Percentiles rank a stretch among this genome's conserved stretches.
phyloP scores from a whole-genome alignment of 53 echinoderm and acorn worm genomes.

The Antedon mediterranea region DNA sequence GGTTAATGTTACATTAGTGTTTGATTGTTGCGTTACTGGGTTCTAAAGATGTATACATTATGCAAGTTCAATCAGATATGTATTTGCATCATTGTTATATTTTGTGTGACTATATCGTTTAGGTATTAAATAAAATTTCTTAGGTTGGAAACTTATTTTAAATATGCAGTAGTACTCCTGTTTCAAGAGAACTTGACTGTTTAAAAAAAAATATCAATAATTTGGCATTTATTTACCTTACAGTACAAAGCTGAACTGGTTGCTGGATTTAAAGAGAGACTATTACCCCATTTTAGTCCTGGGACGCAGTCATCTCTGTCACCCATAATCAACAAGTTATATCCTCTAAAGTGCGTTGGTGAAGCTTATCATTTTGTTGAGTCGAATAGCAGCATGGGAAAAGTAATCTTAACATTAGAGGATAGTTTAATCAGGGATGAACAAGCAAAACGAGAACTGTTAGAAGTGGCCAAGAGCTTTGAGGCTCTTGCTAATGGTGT shows the following conservation, averaged over 20 bases:
- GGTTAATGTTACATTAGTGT: too few relatives aligned
- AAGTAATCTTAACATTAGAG: slow-evolving; percentile 40
- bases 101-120: too few relatives aligned
- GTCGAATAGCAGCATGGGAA: slow-evolving; percentile 71
- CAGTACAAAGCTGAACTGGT: slow-evolving; percentile 73
- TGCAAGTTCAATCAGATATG: too few relatives aligned
- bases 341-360: slow-evolving; percentile 42
- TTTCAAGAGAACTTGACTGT: too few relatives aligned
- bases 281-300: slow-evolving; percentile 41
- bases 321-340: slow-evolving; percentile 54
- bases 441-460: background rate
- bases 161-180: too few relatives aligned
- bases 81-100: too few relatives aligned
- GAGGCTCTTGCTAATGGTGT: background rate
- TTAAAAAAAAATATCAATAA: too few relatives aligned
- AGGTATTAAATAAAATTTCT: too few relatives aligned
- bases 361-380: slow-evolving; percentile 65
- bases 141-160: too few relatives aligned
- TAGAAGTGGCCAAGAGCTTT: background rate
- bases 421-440: background rate
- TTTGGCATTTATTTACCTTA: background rate
- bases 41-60: too few relatives aligned
- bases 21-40: too few relatives aligned
- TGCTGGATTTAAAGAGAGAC: slow-evolving; percentile 38
- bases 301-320: slow-evolving; percentile 7